Evolutionary conservation across 2,797 vertebrate species (phyloP), one percentile per base, ranked within the genome.

Genomic region (Scolopax bukidnonensis): DNA sequence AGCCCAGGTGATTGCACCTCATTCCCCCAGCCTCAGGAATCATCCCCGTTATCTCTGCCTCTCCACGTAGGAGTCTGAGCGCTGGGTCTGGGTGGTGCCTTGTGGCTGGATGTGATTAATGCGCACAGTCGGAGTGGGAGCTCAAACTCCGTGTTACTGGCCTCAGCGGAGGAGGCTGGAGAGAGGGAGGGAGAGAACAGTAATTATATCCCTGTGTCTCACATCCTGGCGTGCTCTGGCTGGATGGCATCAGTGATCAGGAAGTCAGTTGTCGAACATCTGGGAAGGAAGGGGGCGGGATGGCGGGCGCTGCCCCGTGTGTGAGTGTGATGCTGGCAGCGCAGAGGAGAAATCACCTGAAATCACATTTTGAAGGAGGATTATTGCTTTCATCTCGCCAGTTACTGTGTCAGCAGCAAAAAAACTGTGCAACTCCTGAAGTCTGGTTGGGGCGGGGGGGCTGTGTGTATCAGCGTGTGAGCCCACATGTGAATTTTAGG

Each of bases 1-100:
- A 41, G 14, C 51, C 64, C 3, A 1, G 10, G 30, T 9, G 18
- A 3, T 10, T 3, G 28, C 3, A 4, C 27, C 10, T 0, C 5
- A 2, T 18, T 5, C 33, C 27, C 4, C 41, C 45, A 40, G 30
- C 45, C 71, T 23, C 83, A 33, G 75, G 4, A 54, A n/a, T 16
- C 10, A 10, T 6, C 48, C 57, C 32, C 0, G 0, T 3, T 18
- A 1, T 2, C 20, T 60, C 23, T 43, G 27, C 27, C 56, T 70
- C 38, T 9, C 13, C 6, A 16, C 12, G 2, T 16, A 7, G 16
- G 41, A 43, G 8, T 1, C 59, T 6, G 43, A 47, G 56, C 45
- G 5, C 54, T 8, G 4, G 25, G 28, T 45, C 48, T 48, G 53
- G 57, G 3, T 8, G 38, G 10, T 18, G 27, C 54, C 43, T 71